Conservation (phyloP, 2,888 invertebrate species). For the Crepidodera aurea region DNA sequence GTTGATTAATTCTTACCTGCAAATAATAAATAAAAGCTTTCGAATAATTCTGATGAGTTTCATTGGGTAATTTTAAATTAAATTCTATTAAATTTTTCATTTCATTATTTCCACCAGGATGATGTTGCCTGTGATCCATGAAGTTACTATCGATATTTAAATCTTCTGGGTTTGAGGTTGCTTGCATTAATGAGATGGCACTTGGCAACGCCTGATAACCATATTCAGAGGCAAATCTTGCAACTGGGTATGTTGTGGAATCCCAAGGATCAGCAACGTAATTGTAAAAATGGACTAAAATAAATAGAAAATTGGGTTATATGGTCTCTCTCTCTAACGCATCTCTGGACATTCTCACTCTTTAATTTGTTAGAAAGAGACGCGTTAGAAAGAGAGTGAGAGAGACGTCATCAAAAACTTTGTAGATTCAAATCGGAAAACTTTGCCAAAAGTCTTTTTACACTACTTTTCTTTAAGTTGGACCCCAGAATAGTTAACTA, state of each 20-base stretch:
- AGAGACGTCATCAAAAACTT: too few relatives aligned
- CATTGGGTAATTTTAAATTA: slow-evolving; percentile 68
- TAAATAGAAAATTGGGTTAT: too few relatives aligned
- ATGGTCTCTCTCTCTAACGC: too few relatives aligned
- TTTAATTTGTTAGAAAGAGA: too few relatives aligned
- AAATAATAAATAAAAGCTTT: slow-evolving; percentile 81
- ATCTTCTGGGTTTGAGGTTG: slow-evolving; percentile 64
- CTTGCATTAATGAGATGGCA: slow-evolving; percentile 70
- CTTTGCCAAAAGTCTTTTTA: too few relatives aligned
- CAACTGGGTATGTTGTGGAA: slow-evolving; percentile 75
- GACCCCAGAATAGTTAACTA: too few relatives aligned
- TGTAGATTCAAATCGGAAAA: too few relatives aligned
- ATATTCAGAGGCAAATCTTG: slow-evolving; percentile 95
- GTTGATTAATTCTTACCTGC: slow-evolving; percentile 77
- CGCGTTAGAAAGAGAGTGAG: too few relatives aligned
- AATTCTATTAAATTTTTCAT: slow-evolving; percentile 69
- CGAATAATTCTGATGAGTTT: slow-evolving; percentile 66
- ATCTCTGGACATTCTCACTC: too few relatives aligned
- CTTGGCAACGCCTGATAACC: slow-evolving; percentile 93
- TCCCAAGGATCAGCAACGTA: slow-evolving; percentile 85
- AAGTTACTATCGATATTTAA: slow-evolving; percentile 67
- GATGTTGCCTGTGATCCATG: slow-evolving; percentile 86
- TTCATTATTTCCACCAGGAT: slow-evolving; percentile 73
- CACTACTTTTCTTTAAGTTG: too few relatives aligned
- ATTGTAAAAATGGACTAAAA: slow-evolving; percentile 86